Percentiles rank a stretch among this genome's conserved stretches.
Conservation (phyloP, 1,140 invertebrate species). For the Spodoptera litura region DNA sequence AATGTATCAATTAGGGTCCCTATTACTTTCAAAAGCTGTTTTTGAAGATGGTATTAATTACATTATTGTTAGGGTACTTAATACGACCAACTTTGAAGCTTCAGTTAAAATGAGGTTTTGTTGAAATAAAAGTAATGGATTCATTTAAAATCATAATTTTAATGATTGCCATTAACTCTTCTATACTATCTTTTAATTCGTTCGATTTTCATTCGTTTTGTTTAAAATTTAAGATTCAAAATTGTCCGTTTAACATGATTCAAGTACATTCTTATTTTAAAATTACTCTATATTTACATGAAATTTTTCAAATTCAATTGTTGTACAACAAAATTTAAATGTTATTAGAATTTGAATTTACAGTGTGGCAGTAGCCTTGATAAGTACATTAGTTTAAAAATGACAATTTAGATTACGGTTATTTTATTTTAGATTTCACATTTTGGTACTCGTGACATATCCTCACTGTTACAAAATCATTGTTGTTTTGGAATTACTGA, state of each 20-base stretch:
- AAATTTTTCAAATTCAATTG: constrained; percentile 18
- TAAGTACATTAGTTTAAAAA: not conserved
- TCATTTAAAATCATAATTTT: not conserved
- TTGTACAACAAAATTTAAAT: constrained; percentile 10
- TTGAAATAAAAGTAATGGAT: not conserved
- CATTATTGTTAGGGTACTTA: no score
- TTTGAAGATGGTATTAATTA: no score
- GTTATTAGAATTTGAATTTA: not conserved
- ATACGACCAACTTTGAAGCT: no score
- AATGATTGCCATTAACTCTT: not conserved
- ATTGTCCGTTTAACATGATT: constrained; percentile 29
- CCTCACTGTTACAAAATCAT: not conserved
- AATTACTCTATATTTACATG: constrained; percentile 39
- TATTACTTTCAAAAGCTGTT: no score
- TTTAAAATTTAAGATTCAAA: constrained; percentile 9
- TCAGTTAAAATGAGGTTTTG: no score
- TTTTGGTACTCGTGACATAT: not conserved
- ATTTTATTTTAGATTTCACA: not conserved
- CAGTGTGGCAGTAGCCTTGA: not conserved
- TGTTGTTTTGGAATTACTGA: not conserved
- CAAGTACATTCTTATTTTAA: constrained; percentile 26
- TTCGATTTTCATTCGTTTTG: constrained; percentile 26
- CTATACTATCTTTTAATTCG: not conserved
- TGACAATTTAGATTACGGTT: constrained; percentile 3
- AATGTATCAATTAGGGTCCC: no score